phyloP scores from a whole-genome alignment of 1,140 invertebrate genomes.

The Caenorhabditis remanei region DNA sequence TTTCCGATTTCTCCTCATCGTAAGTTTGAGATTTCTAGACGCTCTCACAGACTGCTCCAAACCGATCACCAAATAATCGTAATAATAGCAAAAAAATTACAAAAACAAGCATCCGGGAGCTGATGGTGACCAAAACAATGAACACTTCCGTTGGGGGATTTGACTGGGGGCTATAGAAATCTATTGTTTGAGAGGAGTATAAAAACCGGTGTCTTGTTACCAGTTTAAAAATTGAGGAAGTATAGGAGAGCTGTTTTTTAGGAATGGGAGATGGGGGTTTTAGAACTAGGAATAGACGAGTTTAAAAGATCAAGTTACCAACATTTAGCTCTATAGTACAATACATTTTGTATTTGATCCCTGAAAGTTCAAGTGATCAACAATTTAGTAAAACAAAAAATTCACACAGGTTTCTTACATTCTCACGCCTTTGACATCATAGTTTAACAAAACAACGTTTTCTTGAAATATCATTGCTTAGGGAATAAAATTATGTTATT shows the following conservation, averaged over 20 bases:
- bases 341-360: too few relatives aligned
- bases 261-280: not conserved
- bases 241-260: not conserved
- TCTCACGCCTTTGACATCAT: not conserved
- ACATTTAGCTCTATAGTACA: too few relatives aligned
- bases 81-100: not conserved
- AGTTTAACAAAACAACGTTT: too few relatives aligned
- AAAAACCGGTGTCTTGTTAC: constrained; percentile 13
- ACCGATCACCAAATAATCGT: constrained; percentile 4
- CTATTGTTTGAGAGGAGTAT: not conserved
- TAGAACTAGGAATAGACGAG: not conserved
- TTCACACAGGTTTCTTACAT: not conserved
- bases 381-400: too few relatives aligned
- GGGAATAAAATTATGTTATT: not conserved
- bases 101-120: not conserved
- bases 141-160: not conserved
- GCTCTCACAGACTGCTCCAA: not conserved
- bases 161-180: not conserved
- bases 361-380: too few relatives aligned
- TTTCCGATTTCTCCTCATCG: constrained; percentile 26
- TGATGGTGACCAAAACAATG: constrained; percentile 16
- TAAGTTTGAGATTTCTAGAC: not conserved
- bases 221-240: constrained; percentile 4
- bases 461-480: too few relatives aligned
- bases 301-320: too few relatives aligned